phyloP scores from a whole-genome alignment of 2,888 invertebrate genomes.

The Heteromurus nitidus region DNA sequence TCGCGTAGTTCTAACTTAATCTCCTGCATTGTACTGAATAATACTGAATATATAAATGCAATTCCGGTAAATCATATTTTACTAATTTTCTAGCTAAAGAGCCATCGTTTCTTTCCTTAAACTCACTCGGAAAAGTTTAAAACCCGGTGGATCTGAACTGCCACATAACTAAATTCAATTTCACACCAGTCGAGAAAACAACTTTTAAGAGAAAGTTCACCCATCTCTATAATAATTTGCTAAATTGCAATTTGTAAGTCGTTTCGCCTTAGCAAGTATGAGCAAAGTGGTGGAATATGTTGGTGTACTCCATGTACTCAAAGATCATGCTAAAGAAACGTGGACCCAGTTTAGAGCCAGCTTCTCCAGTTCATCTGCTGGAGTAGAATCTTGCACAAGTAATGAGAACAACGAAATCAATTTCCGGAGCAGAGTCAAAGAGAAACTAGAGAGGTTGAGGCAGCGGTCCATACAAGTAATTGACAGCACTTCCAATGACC shows the following conservation, averaged over 20 bases:
- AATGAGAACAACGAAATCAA: slow-evolving; percentile 66
- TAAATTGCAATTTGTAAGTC: no score
- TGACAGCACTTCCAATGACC: slow-evolving; percentile 65
- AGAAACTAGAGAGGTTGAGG: slow-evolving; percentile 68
- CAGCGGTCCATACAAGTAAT: slow-evolving; percentile 67
- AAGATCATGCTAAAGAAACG: slow-evolving; percentile 70
- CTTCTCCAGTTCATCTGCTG: slow-evolving; percentile 17
- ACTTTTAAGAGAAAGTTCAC: no score
- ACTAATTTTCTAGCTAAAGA: no score
- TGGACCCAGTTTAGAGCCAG: slow-evolving; percentile 70
- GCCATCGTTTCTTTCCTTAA: no score
- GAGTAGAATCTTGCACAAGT: not conserved
- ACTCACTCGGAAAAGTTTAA: no score
- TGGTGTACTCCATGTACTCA: slow-evolving; percentile 70
- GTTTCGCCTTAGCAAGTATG: slow-evolving; percentile 34
- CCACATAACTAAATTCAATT: not conserved
- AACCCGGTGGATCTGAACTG: no score
- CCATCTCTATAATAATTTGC: no score
- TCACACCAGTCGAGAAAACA: no score
- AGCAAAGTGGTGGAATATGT: slow-evolving; percentile 72
- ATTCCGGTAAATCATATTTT: no score
- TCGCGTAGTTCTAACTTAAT: no score
- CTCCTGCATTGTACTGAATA: no score
- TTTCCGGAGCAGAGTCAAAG: slow-evolving; percentile 71
- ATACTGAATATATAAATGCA: no score